Conservation (phyloP, 2,888 invertebrate genomes). For the Rhagonycha fulva region DNA sequence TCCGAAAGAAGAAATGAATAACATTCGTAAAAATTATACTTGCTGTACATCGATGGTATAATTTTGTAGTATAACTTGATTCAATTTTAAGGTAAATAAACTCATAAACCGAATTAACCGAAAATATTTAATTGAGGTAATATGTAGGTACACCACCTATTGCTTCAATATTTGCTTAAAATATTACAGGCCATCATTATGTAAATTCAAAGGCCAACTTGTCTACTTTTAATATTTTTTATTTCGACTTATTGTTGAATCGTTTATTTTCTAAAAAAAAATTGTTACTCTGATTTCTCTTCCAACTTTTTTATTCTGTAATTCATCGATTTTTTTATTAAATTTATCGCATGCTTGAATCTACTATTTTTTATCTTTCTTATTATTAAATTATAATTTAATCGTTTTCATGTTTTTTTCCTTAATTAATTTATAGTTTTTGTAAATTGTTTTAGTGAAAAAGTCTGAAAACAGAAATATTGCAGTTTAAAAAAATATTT, state of each 20-base stretch:
- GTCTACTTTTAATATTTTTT: background rate
- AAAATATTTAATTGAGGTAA: background rate
- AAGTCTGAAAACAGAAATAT: too few relatives aligned
- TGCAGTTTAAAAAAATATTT: background rate
- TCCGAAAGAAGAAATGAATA: background rate
- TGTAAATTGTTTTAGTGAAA: background rate
- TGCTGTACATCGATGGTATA: background rate
- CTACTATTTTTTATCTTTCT: background rate
- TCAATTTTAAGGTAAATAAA: background rate
- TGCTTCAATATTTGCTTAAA: background rate
- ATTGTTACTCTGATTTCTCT: background rate
- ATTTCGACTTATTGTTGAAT: background rate
- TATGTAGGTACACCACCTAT: background rate
- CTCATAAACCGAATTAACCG: background rate
- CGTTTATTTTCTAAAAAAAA: background rate
- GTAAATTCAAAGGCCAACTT: background rate
- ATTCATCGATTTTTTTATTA: background rate
- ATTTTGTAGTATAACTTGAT: background rate
- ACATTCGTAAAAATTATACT: background rate
- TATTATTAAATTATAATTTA: background rate
- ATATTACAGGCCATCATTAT: background rate
- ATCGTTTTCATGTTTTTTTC: background rate
- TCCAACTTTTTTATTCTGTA: background rate
- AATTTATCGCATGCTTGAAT: background rate
- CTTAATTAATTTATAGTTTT: background rate